Evolutionary conservation across 2,888 invertebrate genomes (phyloP).

Genomic region (Aphodius granarius): DNA sequence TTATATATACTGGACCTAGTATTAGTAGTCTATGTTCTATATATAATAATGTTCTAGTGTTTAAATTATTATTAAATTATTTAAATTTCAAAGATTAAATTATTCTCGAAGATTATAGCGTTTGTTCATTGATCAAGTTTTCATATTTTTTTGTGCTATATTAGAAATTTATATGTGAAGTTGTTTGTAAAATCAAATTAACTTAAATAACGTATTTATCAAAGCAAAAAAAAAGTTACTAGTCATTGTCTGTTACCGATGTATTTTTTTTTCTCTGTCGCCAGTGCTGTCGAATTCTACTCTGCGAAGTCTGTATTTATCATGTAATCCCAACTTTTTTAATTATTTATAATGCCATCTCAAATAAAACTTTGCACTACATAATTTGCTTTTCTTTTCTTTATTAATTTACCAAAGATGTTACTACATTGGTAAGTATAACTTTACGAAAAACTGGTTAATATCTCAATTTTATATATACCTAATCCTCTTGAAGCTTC

Average conservation of each 20-base stretch:
- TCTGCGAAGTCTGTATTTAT: constrained; percentile 10
- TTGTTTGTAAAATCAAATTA: neutral
- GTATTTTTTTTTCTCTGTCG: constrained; percentile 3
- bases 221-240: neutral
- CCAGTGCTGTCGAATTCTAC: neutral
- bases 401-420: too few species aligned
- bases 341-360: constrained; percentile 5
- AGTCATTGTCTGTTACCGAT: constrained; percentile 14
- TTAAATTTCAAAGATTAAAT: neutral
- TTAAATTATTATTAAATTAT: constrained; percentile 8
- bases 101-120: neutral
- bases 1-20: constrained; percentile 17
- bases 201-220: neutral
- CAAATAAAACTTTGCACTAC: neutral
- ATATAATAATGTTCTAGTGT: constrained; percentile 6
- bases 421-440: too few species aligned
- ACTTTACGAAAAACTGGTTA: too few species aligned
- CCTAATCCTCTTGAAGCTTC: too few species aligned
- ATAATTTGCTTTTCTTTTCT: constrained; percentile 11
- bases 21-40: constrained; percentile 9
- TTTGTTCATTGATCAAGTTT: constrained; percentile 8
- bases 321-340: constrained; percentile 7
- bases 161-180: neutral
- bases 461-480: too few species aligned
- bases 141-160: neutral